Conservation (phyloP, 2,888 invertebrate genomes). For the Xylota segnis region DNA sequence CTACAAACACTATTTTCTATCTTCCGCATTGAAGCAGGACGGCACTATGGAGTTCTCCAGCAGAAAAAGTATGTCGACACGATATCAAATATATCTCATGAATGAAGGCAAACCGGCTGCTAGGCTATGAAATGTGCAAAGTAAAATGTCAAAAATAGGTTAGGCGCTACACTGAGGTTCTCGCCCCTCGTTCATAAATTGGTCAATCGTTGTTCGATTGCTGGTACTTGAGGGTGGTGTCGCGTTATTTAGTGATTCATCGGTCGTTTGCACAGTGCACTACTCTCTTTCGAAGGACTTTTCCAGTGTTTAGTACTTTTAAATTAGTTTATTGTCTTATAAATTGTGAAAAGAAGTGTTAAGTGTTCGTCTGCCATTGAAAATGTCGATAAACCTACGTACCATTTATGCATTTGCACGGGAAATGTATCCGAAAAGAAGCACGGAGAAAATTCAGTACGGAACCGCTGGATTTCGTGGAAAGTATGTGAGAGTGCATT, state of each 20-base stretch:
- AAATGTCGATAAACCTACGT: conserved; percentile 83
- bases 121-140: conserved; percentile 35
- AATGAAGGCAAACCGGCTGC: conserved; percentile 66
- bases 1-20: conserved; percentile 47
- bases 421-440: conserved; percentile 90
- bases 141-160: conserved; percentile 74
- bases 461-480: conserved; percentile 95
- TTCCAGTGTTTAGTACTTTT: conserved; percentile 26
- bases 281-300: conserved; percentile 40
- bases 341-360: conserved; percentile 10
- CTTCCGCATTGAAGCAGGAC: conserved; percentile 54
- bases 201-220: conserved; percentile 62
- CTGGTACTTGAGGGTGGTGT: conserved; percentile 60
- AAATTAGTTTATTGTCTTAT: conserved; percentile 13
- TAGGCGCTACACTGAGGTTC: conserved; percentile 45
- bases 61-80: conserved; percentile 47
- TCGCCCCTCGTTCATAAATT: conserved; percentile 65
- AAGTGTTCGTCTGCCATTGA: conserved; percentile 33
- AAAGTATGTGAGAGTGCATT: conserved; percentile 86
- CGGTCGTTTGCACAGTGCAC: conserved; percentile 47
- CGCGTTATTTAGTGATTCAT: conserved; percentile 64
- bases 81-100: conserved; percentile 29
- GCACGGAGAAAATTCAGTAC: conserved; percentile 89
- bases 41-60: conserved; percentile 44
- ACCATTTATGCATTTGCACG: conserved; percentile 90